These are phyloP conservation scores for Nymphalis io DNA, from an alignment of 1,140 invertebrate genomes.

Conservation along the genomic window DNA sequence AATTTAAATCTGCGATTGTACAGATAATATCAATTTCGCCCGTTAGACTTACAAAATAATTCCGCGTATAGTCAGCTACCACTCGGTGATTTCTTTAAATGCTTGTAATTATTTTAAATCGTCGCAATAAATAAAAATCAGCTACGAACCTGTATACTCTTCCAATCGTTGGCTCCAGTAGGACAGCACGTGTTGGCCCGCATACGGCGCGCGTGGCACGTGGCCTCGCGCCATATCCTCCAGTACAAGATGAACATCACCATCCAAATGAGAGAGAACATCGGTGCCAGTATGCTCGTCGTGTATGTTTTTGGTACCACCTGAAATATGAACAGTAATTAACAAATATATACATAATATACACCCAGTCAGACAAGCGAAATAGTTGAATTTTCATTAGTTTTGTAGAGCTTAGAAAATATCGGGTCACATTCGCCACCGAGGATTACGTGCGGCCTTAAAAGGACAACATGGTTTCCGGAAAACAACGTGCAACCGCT, in stretches of 20 bases:
- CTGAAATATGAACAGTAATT: constrained; percentile 49
- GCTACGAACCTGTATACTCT: constrained; percentile 83
- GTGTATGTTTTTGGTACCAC: constrained; percentile 83
- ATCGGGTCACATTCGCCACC: neutral
- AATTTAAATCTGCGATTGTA: no score
- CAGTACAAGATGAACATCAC: constrained; percentile 87
- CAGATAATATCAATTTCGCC: no score
- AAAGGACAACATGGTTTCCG: neutral
- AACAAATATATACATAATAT: neutral
- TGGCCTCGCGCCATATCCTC: constrained; percentile 87
- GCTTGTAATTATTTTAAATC: no score
- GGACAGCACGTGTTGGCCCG: constrained; percentile 80
- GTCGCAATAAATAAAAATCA: neutral
- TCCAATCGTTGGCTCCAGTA: constrained; percentile 84
- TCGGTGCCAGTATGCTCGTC: constrained; percentile 84
- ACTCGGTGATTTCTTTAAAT: no score
- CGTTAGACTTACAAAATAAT: no score
- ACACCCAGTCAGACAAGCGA: neutral
- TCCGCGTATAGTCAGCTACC: no score
- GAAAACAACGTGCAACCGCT: no score
- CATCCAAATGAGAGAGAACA: constrained; percentile 86
- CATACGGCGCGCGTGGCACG: constrained; percentile 84
- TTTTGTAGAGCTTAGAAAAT: neutral
- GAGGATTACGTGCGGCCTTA: neutral
- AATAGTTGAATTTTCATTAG: neutral